Conservation (phyloP, 2,113 vertebrate species). For the Camelus bactrianus region DNA sequence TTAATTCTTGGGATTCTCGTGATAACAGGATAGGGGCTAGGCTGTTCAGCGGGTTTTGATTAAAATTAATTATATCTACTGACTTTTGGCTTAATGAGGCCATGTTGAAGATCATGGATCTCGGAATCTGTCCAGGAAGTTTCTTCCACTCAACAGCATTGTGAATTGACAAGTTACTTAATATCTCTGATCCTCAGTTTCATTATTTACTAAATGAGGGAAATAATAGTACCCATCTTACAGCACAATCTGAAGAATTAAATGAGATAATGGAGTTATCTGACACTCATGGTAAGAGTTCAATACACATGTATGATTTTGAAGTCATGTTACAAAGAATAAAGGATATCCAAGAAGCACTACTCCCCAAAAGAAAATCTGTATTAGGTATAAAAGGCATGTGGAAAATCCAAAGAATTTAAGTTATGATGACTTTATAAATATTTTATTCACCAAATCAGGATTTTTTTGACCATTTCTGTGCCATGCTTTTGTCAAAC, state of each 20-base stretch:
- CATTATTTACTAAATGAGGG: neutral
- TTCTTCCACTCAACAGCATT: neutral
- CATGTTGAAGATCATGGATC: neutral
- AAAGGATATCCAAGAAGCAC: neutral
- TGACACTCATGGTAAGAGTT: neutral
- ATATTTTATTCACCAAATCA: neutral
- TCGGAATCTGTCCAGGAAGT: neutral
- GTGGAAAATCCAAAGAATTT: neutral
- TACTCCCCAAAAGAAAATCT: neutral
- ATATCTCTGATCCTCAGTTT: neutral
- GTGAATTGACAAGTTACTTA: neutral
- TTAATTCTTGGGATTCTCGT: neutral
- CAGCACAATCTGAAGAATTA: neutral
- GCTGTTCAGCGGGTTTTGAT: neutral
- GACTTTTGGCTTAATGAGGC: neutral
- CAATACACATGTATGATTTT: neutral
- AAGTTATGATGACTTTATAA: neutral
- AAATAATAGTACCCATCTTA: neutral
- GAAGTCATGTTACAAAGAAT: neutral
- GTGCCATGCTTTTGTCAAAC: neutral
- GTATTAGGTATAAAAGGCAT: neutral
- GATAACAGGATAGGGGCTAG: neutral
- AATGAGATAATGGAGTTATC: neutral
- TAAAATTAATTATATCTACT: neutral
- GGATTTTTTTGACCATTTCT: conserved; percentile 6